phyloP scores from a whole-genome alignment of 2,888 invertebrate species.

The Malthinus flaveolus region DNA sequence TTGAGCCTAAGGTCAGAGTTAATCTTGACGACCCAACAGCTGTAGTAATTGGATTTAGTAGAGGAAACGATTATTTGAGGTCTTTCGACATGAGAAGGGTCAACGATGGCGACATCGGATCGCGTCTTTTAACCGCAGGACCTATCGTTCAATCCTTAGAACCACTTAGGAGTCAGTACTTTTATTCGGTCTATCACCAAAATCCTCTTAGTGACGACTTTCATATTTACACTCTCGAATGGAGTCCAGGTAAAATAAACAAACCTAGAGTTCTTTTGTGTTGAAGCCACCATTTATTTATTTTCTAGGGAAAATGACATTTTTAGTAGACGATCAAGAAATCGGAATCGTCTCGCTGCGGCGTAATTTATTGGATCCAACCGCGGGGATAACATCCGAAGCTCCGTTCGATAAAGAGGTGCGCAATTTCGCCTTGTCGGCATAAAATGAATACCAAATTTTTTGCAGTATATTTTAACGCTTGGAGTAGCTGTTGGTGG shows the following conservation, averaged over 20 bases:
- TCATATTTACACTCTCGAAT: constrained; percentile 67
- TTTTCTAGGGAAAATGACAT: constrained; percentile 46
- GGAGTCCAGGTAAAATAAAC: constrained; percentile 61
- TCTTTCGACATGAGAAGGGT: constrained; percentile 31
- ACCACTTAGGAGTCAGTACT: constrained; percentile 48
- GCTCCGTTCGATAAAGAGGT: constrained; percentile 12
- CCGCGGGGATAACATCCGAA: neutral
- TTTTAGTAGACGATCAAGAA: constrained; percentile 50
- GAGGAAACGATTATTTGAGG: constrained; percentile 48
- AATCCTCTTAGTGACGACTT: constrained; percentile 60
- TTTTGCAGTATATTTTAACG: constrained; percentile 62
- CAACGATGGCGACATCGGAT: constrained; percentile 51
- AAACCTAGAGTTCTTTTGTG: too few relatives aligned
- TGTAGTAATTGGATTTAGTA: constrained; percentile 45
- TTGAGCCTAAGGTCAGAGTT: constrained; percentile 45
- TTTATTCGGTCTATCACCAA: constrained; percentile 35
- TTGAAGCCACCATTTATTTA: too few relatives aligned
- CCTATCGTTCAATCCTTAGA: constrained; percentile 52
- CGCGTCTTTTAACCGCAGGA: constrained; percentile 58
- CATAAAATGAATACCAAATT: too few relatives aligned
- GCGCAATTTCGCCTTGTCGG: too few relatives aligned
- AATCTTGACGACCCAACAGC: constrained; percentile 30
- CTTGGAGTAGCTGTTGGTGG: constrained; percentile 70
- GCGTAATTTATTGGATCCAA: neutral
- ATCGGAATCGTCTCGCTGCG: constrained; percentile 33